phyloP scores from a whole-genome alignment of 1,140 invertebrate species.

The Pteromalus puparum region DNA sequence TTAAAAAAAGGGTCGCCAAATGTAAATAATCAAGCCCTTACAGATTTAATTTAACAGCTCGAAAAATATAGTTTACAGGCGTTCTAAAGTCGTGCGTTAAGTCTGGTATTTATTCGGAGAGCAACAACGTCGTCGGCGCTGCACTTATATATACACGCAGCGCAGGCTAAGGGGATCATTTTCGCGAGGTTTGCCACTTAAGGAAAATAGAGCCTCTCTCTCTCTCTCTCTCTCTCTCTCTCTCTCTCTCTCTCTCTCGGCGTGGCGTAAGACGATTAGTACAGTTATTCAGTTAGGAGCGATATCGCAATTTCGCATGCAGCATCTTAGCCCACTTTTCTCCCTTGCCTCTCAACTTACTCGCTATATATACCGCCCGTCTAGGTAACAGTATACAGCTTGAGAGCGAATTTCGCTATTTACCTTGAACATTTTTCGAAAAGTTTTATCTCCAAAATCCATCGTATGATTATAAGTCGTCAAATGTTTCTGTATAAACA shows the following conservation, averaged over 20 bases:
- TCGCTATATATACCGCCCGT: too few relatives aligned
- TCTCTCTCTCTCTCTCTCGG: too few relatives aligned
- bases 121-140: not conserved
- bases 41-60: not conserved
- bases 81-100: not conserved
- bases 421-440: too few relatives aligned
- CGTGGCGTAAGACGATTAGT: conserved; percentile 45
- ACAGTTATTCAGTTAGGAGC: conserved; percentile 45
- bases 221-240: too few relatives aligned
- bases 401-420: too few relatives aligned
- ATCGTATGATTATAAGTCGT: too few relatives aligned
- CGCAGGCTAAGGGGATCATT: conserved; percentile 34
- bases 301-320: conserved; percentile 44
- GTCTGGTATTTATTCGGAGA: conserved; percentile 16
- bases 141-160: not conserved
- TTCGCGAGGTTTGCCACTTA: conserved; percentile 44
- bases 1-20: not conserved
- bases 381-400: not conserved
- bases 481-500: too few relatives aligned
- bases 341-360: not conserved
- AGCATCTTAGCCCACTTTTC: conserved; percentile 33
- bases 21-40: not conserved
- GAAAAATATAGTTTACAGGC: not conserved
- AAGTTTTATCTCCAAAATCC: too few relatives aligned
- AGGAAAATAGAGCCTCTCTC: conserved; percentile 41